Evolutionary conservation across 1,140 invertebrate species (phyloP).

Genomic region (Geopemphigus sp.): DNA sequence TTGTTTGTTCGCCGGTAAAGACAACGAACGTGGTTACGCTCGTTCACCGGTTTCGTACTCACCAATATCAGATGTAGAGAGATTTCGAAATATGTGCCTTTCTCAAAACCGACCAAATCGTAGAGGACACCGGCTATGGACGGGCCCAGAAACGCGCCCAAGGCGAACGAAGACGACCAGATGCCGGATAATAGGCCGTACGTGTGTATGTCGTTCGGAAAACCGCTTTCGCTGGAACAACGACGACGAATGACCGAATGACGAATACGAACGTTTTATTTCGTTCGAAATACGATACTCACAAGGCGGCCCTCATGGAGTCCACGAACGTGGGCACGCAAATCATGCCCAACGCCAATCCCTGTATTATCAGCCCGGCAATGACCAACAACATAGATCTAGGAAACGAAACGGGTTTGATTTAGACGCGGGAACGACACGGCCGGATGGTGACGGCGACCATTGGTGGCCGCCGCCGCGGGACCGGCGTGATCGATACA

Average conservation of each 20-base stretch:
- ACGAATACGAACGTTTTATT: not conserved
- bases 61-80: constrained; percentile 54
- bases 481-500: no score
- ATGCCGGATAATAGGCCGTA: constrained; percentile 60
- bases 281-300: constrained; percentile 51
- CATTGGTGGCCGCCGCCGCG: no score
- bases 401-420: constrained; percentile 8
- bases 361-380: constrained; percentile 58
- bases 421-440: no score
- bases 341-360: constrained; percentile 58
- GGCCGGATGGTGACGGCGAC: no score
- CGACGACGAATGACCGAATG: no score
- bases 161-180: constrained; percentile 59
- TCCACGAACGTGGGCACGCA: constrained; percentile 59
- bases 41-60: no score
- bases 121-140: constrained; percentile 57
- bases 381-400: constrained; percentile 56
- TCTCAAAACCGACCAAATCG: constrained; percentile 57
- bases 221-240: constrained; percentile 55
- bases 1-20: no score
- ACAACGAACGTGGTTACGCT: no score
- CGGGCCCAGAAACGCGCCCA: constrained; percentile 59
- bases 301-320: constrained; percentile 57
- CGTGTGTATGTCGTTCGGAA: constrained; percentile 59
- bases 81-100: constrained; percentile 56